Evolutionary conservation across 2,113 vertebrate species (phyloP).

Genomic region (Hydropotes inermis): DNA sequence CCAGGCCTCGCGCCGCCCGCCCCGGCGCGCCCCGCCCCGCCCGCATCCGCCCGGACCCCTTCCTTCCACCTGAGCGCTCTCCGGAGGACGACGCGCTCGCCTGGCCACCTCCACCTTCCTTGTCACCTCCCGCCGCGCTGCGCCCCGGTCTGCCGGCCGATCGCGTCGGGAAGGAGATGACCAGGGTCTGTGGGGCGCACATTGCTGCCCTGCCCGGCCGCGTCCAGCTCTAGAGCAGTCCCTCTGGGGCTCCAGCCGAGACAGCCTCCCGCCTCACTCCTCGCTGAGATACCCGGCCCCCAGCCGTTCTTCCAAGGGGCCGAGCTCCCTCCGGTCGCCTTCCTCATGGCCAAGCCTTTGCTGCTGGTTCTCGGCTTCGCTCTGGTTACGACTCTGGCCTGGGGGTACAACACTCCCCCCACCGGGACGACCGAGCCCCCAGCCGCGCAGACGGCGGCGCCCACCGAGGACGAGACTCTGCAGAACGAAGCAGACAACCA

Average conservation of each 20-base stretch:
- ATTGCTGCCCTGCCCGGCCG: slow-evolving; percentile 28
- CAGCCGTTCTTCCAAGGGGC: neutral
- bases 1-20: neutral
- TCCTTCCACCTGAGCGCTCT: slow-evolving; percentile 8
- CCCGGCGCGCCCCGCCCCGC: neutral
- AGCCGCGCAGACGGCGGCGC: neutral
- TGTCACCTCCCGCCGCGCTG: neutral
- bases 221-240: slow-evolving; percentile 10
- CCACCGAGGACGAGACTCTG: slow-evolving; percentile 67
- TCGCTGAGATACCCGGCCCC: neutral
- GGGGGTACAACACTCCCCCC: neutral
- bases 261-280: neutral
- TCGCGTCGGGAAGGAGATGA: slow-evolving; percentile 69
- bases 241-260: neutral
- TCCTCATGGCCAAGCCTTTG: slow-evolving; percentile 65
- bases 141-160: neutral
- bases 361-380: slow-evolving; percentile 41
- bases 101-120: neutral
- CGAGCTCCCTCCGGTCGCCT: neutral
- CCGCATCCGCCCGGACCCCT: neutral
- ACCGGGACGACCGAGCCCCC: neutral
- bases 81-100: neutral
- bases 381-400: slow-evolving; percentile 15
- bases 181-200: neutral
- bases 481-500: slow-evolving; percentile 85